These are phyloP conservation scores for Ianthella basta DNA, from an alignment of 37 sponge, comb jelly and placozoan species.

Conservation along the genomic window DNA sequence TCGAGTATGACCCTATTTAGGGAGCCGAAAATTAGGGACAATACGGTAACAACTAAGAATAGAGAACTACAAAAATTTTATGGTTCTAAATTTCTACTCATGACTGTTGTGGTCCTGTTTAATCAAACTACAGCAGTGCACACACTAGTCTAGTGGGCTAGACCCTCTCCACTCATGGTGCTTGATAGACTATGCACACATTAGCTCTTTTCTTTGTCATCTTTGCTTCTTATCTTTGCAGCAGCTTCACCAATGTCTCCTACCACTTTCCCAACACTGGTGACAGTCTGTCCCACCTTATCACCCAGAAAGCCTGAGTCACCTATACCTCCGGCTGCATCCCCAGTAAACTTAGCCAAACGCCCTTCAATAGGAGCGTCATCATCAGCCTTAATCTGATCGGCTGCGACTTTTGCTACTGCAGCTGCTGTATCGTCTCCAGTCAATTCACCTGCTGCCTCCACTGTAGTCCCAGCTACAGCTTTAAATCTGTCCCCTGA, in stretches of 20 bases:
- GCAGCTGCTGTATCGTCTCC: not conserved
- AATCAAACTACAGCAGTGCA: too few relatives aligned
- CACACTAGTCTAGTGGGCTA: too few relatives aligned
- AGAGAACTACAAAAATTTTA: too few relatives aligned
- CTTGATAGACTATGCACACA: too few relatives aligned
- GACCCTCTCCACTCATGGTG: too few relatives aligned
- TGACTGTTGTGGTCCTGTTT: too few relatives aligned
- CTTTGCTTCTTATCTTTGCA: not conserved
- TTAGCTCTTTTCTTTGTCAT: not conserved
- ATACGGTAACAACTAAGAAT: too few relatives aligned
- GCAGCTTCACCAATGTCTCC: not conserved
- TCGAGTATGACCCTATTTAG: too few relatives aligned
- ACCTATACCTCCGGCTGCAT: not conserved
- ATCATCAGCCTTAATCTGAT: constrained; percentile 21
- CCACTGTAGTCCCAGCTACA: not conserved
- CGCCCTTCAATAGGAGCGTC: not conserved
- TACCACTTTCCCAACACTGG: not conserved
- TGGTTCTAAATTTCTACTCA: too few relatives aligned
- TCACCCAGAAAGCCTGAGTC: not conserved
- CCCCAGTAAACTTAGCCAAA: not conserved
- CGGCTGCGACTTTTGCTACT: not conserved
- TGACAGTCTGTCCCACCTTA: not conserved
- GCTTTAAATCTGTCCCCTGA: not conserved
- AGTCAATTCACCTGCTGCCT: not conserved
- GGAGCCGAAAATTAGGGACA: too few relatives aligned